A percentile compares a stretch with the other conserved stretches of the same genome.
Evolutionary conservation across 1,140 invertebrate genomes (phyloP).

Genomic region (Tetramorium simillimum): DNA sequence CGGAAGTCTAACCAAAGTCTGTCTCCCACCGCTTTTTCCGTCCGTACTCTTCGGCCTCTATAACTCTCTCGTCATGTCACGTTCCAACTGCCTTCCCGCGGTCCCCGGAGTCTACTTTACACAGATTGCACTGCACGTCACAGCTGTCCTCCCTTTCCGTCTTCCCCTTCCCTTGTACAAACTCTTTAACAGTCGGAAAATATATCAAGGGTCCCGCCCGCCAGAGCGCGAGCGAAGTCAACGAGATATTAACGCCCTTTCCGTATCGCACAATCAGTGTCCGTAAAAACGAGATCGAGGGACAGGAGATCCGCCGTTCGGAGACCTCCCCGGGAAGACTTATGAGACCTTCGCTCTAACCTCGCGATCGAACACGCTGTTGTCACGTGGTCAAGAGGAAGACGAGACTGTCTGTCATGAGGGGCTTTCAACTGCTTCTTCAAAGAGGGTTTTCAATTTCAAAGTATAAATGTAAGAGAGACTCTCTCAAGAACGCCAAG

Average conservation of each 20-base stretch:
- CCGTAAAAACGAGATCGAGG: background rate
- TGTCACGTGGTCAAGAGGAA: slow-evolving; percentile 35
- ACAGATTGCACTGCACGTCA: slow-evolving; percentile 75
- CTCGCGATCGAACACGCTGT: slow-evolving; percentile 3
- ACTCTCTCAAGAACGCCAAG: background rate
- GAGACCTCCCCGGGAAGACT: background rate
- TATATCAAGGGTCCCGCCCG: slow-evolving; percentile 14
- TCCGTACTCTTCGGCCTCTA: slow-evolving; percentile 53
- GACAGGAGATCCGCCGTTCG: background rate
- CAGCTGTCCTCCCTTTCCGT: slow-evolving; percentile 29
- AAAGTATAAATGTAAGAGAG: background rate
- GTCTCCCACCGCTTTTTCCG: slow-evolving; percentile 29
- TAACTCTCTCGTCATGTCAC: slow-evolving; percentile 64
- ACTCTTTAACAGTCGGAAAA: slow-evolving; percentile 32
- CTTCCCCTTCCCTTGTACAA: background rate
- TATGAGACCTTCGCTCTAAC: background rate
- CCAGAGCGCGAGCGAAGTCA: background rate
- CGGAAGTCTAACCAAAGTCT: slow-evolving; percentile 36
- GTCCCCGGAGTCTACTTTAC: slow-evolving; percentile 71
- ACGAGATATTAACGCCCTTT: slow-evolving; percentile 14
- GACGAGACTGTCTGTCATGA: slow-evolving; percentile 20
- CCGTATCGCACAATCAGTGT: slow-evolving; percentile 32
- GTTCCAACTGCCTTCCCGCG: slow-evolving; percentile 53
- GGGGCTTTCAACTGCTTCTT: background rate
- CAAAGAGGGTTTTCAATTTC: slow-evolving; percentile 6